Evolutionary conservation across 2,888 invertebrate genomes (phyloP).

Genomic region (Micoletzkya japonica): DNA sequence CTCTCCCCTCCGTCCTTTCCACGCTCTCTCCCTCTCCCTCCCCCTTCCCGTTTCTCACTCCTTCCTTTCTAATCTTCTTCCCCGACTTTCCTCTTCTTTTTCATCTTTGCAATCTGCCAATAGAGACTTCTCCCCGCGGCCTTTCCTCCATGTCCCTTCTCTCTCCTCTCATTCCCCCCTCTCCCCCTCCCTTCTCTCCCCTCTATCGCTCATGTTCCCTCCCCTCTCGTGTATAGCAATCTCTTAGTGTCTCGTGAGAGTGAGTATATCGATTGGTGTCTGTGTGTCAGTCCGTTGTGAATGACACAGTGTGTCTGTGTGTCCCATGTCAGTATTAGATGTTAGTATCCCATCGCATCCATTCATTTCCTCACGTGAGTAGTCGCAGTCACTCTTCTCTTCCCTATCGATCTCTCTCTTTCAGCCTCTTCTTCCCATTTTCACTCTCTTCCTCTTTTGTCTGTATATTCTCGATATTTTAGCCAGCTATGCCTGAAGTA

Average conservation of each 20-base stretch:
- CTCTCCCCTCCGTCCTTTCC: constrained; percentile 11
- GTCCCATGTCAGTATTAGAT: too few relatives aligned
- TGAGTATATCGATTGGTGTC: too few relatives aligned
- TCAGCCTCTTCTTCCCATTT: not conserved
- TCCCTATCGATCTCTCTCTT: not conserved
- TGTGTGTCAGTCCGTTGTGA: too few relatives aligned
- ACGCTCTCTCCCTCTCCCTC: constrained; percentile 5
- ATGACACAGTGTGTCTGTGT: too few relatives aligned
- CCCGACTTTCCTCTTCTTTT: constrained; percentile 2
- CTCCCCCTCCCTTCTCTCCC: not conserved
- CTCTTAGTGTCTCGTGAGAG: too few relatives aligned
- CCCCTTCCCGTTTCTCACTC: constrained; percentile 10
- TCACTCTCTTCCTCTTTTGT: not conserved
- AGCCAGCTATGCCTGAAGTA: too few relatives aligned
- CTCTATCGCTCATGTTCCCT: too few relatives aligned
- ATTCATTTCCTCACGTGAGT: not conserved
- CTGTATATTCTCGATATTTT: too few relatives aligned
- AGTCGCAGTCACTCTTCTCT: not conserved
- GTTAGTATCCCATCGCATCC: constrained; percentile 5
- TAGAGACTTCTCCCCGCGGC: not conserved
- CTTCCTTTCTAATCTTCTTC: constrained; percentile 21
- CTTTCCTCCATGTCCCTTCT: constrained; percentile 1
- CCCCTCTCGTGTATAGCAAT: too few relatives aligned
- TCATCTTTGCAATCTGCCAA: constrained; percentile 2
- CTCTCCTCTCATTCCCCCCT: constrained; percentile 18